Evolutionary conservation across 2,113 vertebrate genomes (phyloP), one percentile per base, ranked within the genome.

Genomic region (Indicator maculatus): DNA sequence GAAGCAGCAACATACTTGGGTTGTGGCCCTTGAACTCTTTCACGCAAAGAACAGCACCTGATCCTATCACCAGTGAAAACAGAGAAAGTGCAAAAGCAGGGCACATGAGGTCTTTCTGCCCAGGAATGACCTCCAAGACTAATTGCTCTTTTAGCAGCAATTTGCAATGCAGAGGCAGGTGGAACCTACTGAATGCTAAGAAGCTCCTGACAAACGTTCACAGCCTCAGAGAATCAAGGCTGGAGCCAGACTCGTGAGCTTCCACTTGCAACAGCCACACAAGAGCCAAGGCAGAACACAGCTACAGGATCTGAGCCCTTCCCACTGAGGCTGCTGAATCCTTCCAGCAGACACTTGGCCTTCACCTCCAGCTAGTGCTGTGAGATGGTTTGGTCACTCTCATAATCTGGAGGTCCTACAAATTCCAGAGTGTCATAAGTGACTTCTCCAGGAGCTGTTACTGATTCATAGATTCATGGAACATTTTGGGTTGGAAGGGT

Each of bases 11-110:
- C 63, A 91, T 61, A 63, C 89, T 96, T 96, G 93, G 61, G 71
- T 44, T 33, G n/a, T 86, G 94, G 79, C 52, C 66, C 28, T 96
- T 96, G 84, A 96, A 96, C 86, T 92, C 95, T 93, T 91, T 82
- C 67, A 75, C 88, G 94, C 89, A 76, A 45, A 36, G 39, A 65
- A 73, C 65, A 94, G 95, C 85, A 83, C 81, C 89, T 63, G 73
- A 47, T 52, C 47, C 61, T 39, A 13, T 56, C 88, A 76, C 87
- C 90, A 95, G 81, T 39, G 41, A 96, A 96, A 96, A 89, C 72
- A 81, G 85, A 36, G 47, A 3, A 70, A 77, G 16, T 60, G 58
- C 33, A 87, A 85, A 91, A 93, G 20, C 36, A 7, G 59, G 55
- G 73, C 8, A 70, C 23, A 71, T 3, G 18, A 73, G 83, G 21